These are phyloP conservation scores for Corvus cornix DNA, from an alignment of 2,113 vertebrate genomes.

Conservation along the genomic window DNA sequence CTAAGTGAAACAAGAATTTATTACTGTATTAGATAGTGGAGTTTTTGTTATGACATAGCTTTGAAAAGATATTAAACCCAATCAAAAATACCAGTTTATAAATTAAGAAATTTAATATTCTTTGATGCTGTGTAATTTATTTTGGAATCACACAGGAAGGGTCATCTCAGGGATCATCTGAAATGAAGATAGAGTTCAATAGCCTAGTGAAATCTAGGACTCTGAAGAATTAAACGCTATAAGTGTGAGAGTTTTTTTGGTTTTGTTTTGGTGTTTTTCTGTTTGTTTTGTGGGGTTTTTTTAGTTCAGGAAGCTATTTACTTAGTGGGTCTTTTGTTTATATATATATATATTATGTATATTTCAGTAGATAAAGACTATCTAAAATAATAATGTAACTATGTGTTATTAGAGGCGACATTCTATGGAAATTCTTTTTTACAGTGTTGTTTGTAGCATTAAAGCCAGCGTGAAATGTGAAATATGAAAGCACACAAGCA, in stretches of 20 bases:
- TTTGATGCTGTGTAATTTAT: background rate
- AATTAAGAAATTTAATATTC: background rate
- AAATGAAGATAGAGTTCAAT: background rate
- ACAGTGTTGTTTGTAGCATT: background rate
- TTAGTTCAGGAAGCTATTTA: background rate
- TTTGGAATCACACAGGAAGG: background rate
- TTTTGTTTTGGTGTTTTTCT: background rate
- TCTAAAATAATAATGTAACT: background rate
- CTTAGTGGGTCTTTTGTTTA: background rate
- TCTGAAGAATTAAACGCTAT: background rate
- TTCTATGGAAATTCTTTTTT: background rate
- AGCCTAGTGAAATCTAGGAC: background rate
- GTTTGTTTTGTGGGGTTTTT: background rate
- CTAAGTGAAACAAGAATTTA: background rate
- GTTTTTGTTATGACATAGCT: background rate
- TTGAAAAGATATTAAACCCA: background rate
- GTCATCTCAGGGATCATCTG: background rate
- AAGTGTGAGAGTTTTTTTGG: fast-evolving
- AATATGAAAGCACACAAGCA: background rate
- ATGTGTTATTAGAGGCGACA: background rate
- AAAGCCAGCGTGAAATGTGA: background rate
- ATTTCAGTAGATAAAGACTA: background rate
- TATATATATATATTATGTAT: background rate
- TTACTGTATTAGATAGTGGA: background rate
- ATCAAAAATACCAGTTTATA: background rate